These are phyloP conservation scores for Enoplosus armatus DNA, from an alignment of 2,797 vertebrate genomes.

Conservation along the genomic window DNA sequence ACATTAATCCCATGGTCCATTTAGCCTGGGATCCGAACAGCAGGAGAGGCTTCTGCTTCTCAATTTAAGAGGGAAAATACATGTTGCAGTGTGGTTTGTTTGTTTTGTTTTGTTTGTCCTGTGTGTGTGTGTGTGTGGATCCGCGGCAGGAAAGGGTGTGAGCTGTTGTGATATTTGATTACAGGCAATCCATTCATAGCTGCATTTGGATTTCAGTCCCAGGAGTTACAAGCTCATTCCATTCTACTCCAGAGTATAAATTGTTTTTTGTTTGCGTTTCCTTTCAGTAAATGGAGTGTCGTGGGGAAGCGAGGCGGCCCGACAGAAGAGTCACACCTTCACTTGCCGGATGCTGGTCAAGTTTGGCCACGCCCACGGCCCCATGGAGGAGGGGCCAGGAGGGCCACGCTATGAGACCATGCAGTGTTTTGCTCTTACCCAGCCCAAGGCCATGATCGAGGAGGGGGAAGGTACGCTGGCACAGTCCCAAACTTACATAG, in stretches of 20 bases:
- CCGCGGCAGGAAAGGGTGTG: slow-evolving; percentile 47
- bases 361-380: slow-evolving; percentile 84
- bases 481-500: background rate
- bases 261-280: slow-evolving; percentile 34
- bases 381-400: slow-evolving; percentile 88
- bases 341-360: slow-evolving; percentile 97
- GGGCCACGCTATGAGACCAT: slow-evolving; percentile 95
- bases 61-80: slow-evolving; percentile 69
- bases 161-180: slow-evolving; percentile 58
- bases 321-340: slow-evolving; percentile 98
- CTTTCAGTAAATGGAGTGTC: slow-evolving; percentile 91
- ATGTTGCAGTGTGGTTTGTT: slow-evolving; percentile 54
- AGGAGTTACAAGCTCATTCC: slow-evolving; percentile 15
- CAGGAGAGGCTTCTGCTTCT: slow-evolving; percentile 72
- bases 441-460: slow-evolving; percentile 97
- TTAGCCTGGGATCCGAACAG: slow-evolving; percentile 74
- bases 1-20: slow-evolving; percentile 86
- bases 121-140: slow-evolving; percentile 40
- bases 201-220: slow-evolving; percentile 37
- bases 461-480: slow-evolving; percentile 92
- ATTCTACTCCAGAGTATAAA: slow-evolving; percentile 8
- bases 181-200: slow-evolving; percentile 44
- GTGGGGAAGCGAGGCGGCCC: slow-evolving; percentile 91
- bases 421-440: slow-evolving; percentile 98
- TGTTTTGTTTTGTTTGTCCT: slow-evolving; percentile 29